phyloP scores from a whole-genome alignment of 2,888 invertebrate species.

The Temnothorax rugatulus region DNA sequence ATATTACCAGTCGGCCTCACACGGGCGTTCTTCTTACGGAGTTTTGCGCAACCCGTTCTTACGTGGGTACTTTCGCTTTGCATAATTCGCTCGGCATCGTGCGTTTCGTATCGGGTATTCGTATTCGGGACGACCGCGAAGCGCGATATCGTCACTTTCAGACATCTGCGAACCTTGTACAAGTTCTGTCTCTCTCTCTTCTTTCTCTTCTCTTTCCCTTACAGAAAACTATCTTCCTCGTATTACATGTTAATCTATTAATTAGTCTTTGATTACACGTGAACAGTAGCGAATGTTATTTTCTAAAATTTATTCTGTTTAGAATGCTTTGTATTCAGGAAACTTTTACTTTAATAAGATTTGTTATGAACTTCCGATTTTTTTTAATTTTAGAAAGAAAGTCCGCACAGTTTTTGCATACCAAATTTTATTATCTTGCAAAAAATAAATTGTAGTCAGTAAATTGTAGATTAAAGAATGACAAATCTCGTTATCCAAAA shows the following conservation, averaged over 20 bases:
- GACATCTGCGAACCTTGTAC: constrained; percentile 8
- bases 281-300: not conserved
- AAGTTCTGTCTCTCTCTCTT: not conserved
- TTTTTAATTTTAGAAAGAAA: not conserved
- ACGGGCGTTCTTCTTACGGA: constrained; percentile 75
- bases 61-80: constrained; percentile 78
- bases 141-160: constrained; percentile 66
- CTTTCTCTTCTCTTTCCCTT: not conserved
- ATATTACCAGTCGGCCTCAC: constrained; percentile 68
- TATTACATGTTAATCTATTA: not conserved
- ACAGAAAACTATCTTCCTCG: not conserved
- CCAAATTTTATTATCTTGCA: not conserved
- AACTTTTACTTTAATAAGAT: not conserved
- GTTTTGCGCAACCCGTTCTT: constrained; percentile 75
- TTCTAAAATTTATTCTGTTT: not conserved
- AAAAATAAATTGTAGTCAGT: not conserved
- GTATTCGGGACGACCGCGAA: constrained; percentile 72
- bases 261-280: not conserved
- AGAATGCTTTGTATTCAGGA: not conserved
- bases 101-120: constrained; percentile 76
- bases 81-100: constrained; percentile 74
- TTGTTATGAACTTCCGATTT: not conserved
- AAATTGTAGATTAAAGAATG: not conserved
- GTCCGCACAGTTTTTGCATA: not conserved
- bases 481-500: not conserved